A percentile compares a stretch with the other conserved stretches of the same genome.
These are phyloP conservation scores for Cryptophagus acutangulus DNA, from an alignment of 2,888 invertebrate genomes.

Conservation along the genomic window DNA sequence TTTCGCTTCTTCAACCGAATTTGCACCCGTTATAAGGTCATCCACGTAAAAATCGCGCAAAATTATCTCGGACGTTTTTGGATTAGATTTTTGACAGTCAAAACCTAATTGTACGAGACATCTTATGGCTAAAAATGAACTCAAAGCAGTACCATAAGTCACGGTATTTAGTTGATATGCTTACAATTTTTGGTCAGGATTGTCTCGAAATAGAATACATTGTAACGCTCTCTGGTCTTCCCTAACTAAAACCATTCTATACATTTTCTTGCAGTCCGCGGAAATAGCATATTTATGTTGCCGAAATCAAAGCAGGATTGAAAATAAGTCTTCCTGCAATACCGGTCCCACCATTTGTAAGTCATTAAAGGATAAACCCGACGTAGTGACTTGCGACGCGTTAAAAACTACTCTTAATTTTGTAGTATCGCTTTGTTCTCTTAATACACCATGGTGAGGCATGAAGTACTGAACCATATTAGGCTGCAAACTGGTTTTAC, in stretches of 20 bases:
- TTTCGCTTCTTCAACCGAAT: constrained; percentile 11
- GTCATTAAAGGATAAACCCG: not conserved
- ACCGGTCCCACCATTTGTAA: not conserved
- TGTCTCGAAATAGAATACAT: constrained; percentile 19
- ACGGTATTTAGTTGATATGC: constrained; percentile 12
- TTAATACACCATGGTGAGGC: not conserved
- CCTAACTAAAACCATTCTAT: no score
- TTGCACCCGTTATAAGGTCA: constrained; percentile 12
- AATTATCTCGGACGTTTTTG: constrained; percentile 8
- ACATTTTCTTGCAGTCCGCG: not conserved
- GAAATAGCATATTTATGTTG: no score
- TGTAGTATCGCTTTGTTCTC: no score
- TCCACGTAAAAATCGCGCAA: constrained; percentile 12
- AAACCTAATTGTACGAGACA: constrained; percentile 11
- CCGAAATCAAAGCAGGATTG: no score
- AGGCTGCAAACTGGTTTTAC: not conserved
- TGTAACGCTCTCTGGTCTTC: constrained; percentile 12
- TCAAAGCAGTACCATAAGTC: constrained; percentile 13
- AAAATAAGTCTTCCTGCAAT: not conserved
- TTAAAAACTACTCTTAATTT: not conserved
- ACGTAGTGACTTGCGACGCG: not conserved
- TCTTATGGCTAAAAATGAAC: constrained; percentile 9
- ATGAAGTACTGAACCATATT: not conserved
- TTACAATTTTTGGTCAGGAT: constrained; percentile 3
- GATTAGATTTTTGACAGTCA: not conserved